phyloP scores from a whole-genome alignment of 2,888 invertebrate species.

The Pammene fasciana region DNA sequence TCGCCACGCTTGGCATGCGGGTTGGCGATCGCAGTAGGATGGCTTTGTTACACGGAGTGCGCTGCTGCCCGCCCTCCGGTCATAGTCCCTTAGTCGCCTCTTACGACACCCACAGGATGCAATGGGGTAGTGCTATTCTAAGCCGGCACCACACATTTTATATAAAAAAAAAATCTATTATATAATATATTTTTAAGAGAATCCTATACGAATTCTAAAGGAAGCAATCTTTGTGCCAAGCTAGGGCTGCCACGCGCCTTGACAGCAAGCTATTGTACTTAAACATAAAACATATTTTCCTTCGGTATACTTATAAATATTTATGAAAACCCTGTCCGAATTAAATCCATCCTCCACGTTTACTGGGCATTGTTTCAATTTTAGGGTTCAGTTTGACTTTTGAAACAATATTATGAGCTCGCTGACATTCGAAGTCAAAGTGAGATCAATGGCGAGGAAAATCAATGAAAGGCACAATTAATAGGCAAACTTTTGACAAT shows the following conservation, averaged over 20 bases:
- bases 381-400: conserved; percentile 24
- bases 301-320: conserved; percentile 59
- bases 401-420: conserved; percentile 20
- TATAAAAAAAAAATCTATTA: no score
- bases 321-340: conserved; percentile 66
- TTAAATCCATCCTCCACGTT: conserved; percentile 63
- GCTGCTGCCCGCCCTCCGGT: no score
- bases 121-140: no score
- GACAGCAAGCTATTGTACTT: conserved; percentile 55
- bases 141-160: no score
- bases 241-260: conserved; percentile 57
- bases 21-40: no score
- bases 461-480: conserved; percentile 22
- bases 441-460: conserved; percentile 25
- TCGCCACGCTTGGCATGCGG: no score
- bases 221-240: conserved; percentile 43
- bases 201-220: background rate
- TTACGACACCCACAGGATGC: no score
- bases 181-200: no score
- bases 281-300: conserved; percentile 60
- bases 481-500: conserved; percentile 11
- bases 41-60: no score
- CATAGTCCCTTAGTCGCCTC: no score
- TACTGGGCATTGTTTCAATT: conserved; percentile 52
- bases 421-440: conserved; percentile 22